These are phyloP conservation scores for Pleuronectes platessa DNA, from an alignment of 2,113 vertebrate genomes.

Conservation along the genomic window DNA sequence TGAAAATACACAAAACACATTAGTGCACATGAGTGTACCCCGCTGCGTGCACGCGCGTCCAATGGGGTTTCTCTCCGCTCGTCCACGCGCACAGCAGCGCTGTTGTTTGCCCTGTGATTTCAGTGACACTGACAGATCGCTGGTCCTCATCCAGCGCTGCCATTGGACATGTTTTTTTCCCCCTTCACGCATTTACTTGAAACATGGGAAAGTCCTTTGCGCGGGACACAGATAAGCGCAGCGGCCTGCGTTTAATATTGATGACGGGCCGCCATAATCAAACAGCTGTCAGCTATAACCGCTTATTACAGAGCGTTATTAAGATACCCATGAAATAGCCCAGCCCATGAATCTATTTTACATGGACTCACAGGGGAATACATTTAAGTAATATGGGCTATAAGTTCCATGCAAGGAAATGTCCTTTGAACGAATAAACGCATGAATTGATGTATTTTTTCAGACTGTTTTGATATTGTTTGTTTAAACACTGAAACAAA, in stretches of 20 bases:
- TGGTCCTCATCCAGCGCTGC: constrained; percentile 54
- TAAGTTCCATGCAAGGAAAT: background rate
- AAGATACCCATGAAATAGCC: constrained; percentile 21
- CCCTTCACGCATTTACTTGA: constrained; percentile 37
- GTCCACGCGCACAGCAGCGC: constrained; percentile 12
- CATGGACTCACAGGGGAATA: background rate
- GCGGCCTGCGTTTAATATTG: constrained; percentile 55
- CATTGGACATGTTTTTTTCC: constrained; percentile 43
- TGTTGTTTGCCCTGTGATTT: constrained; percentile 47
- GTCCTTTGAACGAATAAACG: background rate
- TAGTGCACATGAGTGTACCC: background rate
- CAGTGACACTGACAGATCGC: constrained; percentile 60
- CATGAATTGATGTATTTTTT: background rate
- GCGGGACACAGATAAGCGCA: constrained; percentile 30
- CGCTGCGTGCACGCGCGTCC: background rate
- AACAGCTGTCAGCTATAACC: constrained; percentile 57
- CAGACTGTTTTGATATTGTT: background rate
- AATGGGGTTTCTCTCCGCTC: background rate
- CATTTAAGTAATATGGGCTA: background rate
- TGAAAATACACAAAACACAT: background rate
- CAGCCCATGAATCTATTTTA: background rate
- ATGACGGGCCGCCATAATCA: constrained; percentile 63
- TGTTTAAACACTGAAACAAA: background rate
- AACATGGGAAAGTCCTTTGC: constrained; percentile 35
- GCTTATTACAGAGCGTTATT: constrained; percentile 40